phyloP scores from a whole-genome alignment of 2,113 vertebrate genomes.

The Riparia riparia region DNA sequence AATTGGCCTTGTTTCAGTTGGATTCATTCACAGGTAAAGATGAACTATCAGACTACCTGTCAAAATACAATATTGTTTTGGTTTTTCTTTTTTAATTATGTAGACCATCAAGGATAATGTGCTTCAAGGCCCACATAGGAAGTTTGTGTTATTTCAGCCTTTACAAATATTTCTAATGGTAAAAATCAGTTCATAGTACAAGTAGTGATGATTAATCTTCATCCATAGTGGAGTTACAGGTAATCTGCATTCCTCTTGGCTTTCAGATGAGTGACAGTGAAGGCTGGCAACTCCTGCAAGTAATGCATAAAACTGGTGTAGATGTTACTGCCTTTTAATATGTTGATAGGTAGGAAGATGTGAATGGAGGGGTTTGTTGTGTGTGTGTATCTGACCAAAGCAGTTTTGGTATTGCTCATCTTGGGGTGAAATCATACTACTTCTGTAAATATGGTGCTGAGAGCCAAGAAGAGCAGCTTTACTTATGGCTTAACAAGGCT shows the following conservation, averaged over 20 bases:
- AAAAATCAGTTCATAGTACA: not conserved
- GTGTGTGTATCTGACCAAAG: not conserved
- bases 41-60: not conserved
- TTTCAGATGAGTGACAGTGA: not conserved
- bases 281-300: not conserved
- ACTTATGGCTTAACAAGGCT: not conserved
- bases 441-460: not conserved
- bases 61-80: not conserved
- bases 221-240: not conserved
- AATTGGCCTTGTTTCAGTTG: not conserved
- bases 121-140: not conserved
- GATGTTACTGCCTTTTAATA: not conserved
- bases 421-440: not conserved
- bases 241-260: not conserved
- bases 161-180: not conserved
- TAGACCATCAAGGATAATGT: not conserved
- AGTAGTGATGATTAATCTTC: not conserved
- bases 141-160: not conserved
- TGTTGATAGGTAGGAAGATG: not conserved
- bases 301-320: not conserved
- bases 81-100: not conserved
- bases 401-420: conserved; percentile 52
- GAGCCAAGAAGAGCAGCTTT: not conserved
- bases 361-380: not conserved
- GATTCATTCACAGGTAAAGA: not conserved